Base-by-base conservation (phyloP, 2,797 vertebrate species). In the Brotula barbata region DNA sequence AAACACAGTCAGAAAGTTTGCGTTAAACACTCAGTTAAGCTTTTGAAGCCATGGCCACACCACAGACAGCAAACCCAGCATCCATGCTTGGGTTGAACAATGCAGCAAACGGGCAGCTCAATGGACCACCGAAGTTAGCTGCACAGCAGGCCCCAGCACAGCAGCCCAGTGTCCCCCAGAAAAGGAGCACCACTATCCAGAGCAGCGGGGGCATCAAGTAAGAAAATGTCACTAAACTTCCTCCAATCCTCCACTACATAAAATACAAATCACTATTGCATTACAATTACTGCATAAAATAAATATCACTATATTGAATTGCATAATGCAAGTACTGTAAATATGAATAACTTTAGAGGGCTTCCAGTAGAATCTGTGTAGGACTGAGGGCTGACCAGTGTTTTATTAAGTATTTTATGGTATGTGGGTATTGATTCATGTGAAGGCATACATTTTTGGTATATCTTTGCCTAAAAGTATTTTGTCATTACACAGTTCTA, bases 161-260 rank as follows among this genome's bases (percentile, higher is more conserved):
- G 25, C 89, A 81, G 46, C 65, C 73, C 41, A 64, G 20, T 64
- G 68, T 12, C 55, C 56, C 53, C 19, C 82, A 80, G 65, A 90
- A 81, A 68, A 86, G 23, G 69, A 87, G 69, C 78, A 75, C 78
- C 69, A 72, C 85, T 83, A 86, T 85, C 65, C 82, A 88, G 48
- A 89, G 62, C 80, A 88, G 85, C 59, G 78, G 83, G 20, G 86
- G 88, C 23, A 91, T 92, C 68, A 90, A 87, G 91, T 92, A 87
- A 82, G 81, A 56, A 52, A 49, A 13, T 36, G 9, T 57, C 48
- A 6, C 7, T 40, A 16, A 11, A 20, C 21, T 21, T 15, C 14
- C n/a, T 8, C 23, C 2, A 33, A 6, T 15, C 56, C 9, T 58
- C 14, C 13, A 14, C 37, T 46, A 17, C 46, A 48, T 36, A 2